Conservation (phyloP, 2,888 invertebrate species). For the Unio delphinus region DNA sequence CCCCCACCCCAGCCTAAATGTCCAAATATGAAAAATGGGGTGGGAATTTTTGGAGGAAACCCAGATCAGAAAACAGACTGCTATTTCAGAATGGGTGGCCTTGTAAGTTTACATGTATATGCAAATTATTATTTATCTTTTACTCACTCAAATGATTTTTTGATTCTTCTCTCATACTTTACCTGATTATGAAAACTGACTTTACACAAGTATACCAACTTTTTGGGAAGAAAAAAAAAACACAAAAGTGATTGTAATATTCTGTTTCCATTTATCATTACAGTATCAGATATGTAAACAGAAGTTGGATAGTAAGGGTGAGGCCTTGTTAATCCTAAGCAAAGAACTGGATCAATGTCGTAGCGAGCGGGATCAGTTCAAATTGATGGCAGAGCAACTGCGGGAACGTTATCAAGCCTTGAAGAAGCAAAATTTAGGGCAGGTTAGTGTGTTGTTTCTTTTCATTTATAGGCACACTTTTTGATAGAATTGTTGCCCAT, state of each 20-base stretch:
- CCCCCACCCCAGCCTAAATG: no score
- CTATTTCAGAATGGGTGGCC: no score
- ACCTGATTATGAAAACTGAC: neutral
- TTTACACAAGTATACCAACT: neutral
- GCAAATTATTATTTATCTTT: neutral
- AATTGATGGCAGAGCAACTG: constrained; percentile 84
- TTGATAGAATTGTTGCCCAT: no score
- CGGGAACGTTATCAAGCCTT: constrained; percentile 73
- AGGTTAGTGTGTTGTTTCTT: constrained; percentile 38
- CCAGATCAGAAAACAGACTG: no score
- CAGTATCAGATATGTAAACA: constrained; percentile 69
- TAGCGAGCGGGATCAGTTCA: constrained; percentile 85
- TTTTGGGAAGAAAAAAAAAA: neutral
- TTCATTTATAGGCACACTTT: neutral
- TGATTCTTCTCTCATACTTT: neutral
- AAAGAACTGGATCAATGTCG: constrained; percentile 85
- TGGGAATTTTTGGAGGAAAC: no score
- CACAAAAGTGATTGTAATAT: neutral
- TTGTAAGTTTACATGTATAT: no score
- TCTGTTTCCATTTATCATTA: constrained; percentile 8
- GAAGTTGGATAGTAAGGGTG: constrained; percentile 86
- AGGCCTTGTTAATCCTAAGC: constrained; percentile 85
- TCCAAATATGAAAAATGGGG: no score
- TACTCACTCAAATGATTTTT: neutral
- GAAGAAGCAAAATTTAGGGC: constrained; percentile 68